phyloP scores from a whole-genome alignment of 2,113 vertebrate genomes.

The Parotia lawesii region DNA sequence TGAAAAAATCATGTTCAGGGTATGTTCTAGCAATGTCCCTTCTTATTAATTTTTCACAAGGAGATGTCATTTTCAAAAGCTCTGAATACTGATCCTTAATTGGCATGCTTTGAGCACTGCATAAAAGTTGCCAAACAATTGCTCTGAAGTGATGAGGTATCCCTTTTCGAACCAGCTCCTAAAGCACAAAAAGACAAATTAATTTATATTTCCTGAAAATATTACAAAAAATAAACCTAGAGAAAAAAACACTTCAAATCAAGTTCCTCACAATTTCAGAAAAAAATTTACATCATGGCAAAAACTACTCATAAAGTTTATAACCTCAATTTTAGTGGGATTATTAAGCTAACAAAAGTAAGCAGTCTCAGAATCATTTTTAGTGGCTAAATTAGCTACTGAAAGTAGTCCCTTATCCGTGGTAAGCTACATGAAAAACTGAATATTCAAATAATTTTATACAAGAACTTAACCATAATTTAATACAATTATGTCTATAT shows the following conservation, averaged over 20 bases:
- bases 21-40: conserved; percentile 97
- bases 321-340: not conserved
- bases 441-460: not conserved
- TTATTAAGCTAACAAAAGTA: not conserved
- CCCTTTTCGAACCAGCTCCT: conserved; percentile 96
- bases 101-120: conserved; percentile 92
- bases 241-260: not conserved
- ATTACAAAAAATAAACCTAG: not conserved
- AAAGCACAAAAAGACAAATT: conserved; percentile 5
- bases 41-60: conserved; percentile 95
- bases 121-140: conserved; percentile 97
- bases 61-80: conserved; percentile 97
- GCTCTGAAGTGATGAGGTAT: conserved; percentile 98
- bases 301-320: not conserved
- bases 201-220: not conserved
- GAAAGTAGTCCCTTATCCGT: not conserved
- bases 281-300: not conserved
- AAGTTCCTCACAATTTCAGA: not conserved
- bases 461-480: not conserved
- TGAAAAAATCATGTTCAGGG: conserved; percentile 98
- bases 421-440: not conserved
- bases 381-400: not conserved
- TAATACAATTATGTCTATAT: not conserved
- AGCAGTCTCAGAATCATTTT: not conserved
- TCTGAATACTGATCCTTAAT: conserved; percentile 99